Evolutionary conservation across 53 echinoderm and acorn worm species (phyloP).

Genomic region (Echinarachnius parma): DNA sequence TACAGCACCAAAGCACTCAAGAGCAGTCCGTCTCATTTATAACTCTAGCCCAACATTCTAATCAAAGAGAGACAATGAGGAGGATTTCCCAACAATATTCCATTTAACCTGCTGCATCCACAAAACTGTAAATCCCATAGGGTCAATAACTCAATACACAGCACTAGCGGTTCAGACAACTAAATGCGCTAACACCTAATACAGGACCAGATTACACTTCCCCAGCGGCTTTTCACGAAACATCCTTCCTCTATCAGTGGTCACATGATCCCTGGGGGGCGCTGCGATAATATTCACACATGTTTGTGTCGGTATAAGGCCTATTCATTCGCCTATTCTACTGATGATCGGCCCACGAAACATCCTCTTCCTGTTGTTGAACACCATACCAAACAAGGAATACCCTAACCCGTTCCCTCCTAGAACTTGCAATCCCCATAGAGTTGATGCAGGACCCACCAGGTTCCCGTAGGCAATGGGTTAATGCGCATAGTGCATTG

Average conservation of each 20-base stretch:
- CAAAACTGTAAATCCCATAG: neutral
- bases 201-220: constrained; percentile 33
- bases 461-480: too few relatives aligned
- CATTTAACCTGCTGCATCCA: neutral
- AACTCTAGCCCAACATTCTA: too few relatives aligned
- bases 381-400: too few relatives aligned
- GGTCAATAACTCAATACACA: neutral
- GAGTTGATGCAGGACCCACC: too few relatives aligned
- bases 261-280: constrained; percentile 30
- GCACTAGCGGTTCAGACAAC: too few relatives aligned
- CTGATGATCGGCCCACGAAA: constrained; percentile 29
- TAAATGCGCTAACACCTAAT: too few relatives aligned
- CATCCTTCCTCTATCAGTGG: constrained; percentile 22
- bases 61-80: too few relatives aligned
- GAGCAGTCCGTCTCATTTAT: too few relatives aligned
- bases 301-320: neutral
- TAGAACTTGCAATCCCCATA: too few relatives aligned
- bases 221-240: constrained; percentile 4
- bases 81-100: neutral
- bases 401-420: too few relatives aligned
- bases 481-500: too few relatives aligned
- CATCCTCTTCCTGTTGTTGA: constrained; percentile 38
- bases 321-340: neutral
- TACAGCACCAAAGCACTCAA: too few relatives aligned
- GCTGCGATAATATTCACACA: constrained; percentile 2